Conservation (phyloP, 2,797 vertebrate species). For the Oreochromis mossambicus region DNA sequence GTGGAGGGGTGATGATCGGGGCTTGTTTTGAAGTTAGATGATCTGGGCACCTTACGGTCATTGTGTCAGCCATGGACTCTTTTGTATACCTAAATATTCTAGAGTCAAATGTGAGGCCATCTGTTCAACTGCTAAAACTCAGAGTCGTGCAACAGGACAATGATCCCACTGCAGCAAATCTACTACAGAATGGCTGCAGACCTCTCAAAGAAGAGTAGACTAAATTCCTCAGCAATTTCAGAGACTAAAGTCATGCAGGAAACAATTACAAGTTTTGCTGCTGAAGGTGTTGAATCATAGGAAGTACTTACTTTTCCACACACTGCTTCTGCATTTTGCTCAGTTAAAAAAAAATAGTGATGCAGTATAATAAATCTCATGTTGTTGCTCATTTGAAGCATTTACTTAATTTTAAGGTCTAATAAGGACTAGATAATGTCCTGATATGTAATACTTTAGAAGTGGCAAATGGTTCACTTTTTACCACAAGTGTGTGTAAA, state of each 20-base stretch:
- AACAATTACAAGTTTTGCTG: background rate
- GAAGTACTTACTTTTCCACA: background rate
- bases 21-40: background rate
- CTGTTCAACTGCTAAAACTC: background rate
- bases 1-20: background rate
- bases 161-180: background rate
- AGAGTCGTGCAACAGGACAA: background rate
- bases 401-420: background rate
- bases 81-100: background rate
- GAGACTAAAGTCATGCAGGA: background rate
- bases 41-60: background rate
- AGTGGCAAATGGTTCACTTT: background rate
- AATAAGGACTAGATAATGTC: background rate
- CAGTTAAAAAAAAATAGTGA: background rate
- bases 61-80: background rate
- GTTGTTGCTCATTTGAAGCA: background rate
- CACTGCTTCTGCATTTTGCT: background rate
- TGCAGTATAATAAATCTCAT: background rate
- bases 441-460: background rate
- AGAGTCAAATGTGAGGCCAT: background rate
- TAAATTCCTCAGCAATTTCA: background rate
- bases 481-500: background rate
- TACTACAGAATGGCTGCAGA: background rate
- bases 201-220: background rate
- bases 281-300: background rate